phyloP scores from a whole-genome alignment of 2,797 vertebrate species.

The Cynodonichthys magdalenae region DNA sequence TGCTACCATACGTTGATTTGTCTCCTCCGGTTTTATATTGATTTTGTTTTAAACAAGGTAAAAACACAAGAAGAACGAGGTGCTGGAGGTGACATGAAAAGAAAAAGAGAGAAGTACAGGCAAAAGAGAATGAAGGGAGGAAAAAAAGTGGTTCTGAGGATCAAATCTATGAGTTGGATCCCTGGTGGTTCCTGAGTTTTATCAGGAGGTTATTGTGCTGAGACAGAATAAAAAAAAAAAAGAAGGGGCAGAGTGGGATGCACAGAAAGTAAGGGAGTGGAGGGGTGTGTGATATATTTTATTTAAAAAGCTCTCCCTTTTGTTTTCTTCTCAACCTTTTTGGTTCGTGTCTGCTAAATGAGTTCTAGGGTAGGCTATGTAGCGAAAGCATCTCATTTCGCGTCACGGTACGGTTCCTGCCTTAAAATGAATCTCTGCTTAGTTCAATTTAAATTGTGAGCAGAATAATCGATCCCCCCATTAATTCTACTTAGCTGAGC shows the following conservation, averaged over 20 bases:
- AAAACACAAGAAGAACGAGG: constrained; percentile 80
- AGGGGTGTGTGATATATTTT: constrained; percentile 31
- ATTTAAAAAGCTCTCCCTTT: constrained; percentile 65
- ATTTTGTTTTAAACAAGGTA: constrained; percentile 82
- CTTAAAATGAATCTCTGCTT: constrained; percentile 81
- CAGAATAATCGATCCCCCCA: constrained; percentile 83
- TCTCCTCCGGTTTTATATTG: constrained; percentile 79
- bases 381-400: constrained; percentile 72
- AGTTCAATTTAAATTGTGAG: constrained; percentile 80
- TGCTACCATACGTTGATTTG: constrained; percentile 75
- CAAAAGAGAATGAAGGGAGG: constrained; percentile 20
- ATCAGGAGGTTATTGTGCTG: constrained; percentile 48
- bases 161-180: constrained; percentile 56
- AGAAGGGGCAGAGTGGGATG: constrained; percentile 16
- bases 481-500: constrained; percentile 85
- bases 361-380: constrained; percentile 54
- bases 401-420: constrained; percentile 71
- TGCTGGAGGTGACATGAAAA: constrained; percentile 69
- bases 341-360: constrained; percentile 62
- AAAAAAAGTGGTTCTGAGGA: constrained; percentile 54
- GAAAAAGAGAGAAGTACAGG: constrained; percentile 35
- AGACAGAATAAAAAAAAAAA: constrained; percentile 49
- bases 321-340: constrained; percentile 46
- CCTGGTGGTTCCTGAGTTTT: constrained; percentile 50
- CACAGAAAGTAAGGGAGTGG: constrained; percentile 21